phyloP scores from a whole-genome alignment of 2,113 vertebrate species.

The Peromyscus polionotus region DNA sequence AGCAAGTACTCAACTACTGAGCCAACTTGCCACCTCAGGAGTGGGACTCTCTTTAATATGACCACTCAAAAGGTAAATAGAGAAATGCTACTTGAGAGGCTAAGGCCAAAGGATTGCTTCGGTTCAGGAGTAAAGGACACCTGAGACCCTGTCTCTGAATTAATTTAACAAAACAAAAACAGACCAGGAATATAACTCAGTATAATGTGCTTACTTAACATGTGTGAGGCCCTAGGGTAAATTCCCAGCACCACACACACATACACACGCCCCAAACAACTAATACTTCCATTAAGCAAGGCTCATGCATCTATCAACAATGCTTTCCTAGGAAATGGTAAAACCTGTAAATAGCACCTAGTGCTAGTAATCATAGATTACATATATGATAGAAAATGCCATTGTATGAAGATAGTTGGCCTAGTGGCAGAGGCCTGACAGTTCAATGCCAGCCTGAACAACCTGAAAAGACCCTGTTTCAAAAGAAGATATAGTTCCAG shows the following conservation, averaged over 20 bases:
- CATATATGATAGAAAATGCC: neutral
- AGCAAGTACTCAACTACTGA: neutral
- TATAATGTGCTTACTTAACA: neutral
- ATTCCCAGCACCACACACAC: neutral
- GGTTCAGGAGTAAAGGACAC: neutral
- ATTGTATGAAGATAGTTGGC: neutral
- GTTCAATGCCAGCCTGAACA: neutral
- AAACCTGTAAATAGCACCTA: neutral
- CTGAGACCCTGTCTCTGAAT: neutral
- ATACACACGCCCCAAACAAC: neutral
- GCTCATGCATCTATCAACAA: neutral
- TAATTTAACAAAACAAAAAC: neutral
- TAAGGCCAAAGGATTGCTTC: neutral
- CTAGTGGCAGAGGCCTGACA: neutral
- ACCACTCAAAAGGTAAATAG: neutral
- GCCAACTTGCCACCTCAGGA: neutral
- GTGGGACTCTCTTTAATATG: neutral
- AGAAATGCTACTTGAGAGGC: neutral
- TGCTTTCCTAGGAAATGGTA: constrained; percentile 30
- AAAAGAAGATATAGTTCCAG: neutral
- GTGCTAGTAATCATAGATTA: neutral
- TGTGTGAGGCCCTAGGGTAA: neutral
- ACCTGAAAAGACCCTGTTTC: neutral
- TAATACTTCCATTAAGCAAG: neutral
- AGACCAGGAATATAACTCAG: neutral